A percentile compares a stretch with the other conserved stretches of the same genome.
Conservation (phyloP, 2,797 vertebrate genomes). For the Pseudochaenichthys georgianus region DNA sequence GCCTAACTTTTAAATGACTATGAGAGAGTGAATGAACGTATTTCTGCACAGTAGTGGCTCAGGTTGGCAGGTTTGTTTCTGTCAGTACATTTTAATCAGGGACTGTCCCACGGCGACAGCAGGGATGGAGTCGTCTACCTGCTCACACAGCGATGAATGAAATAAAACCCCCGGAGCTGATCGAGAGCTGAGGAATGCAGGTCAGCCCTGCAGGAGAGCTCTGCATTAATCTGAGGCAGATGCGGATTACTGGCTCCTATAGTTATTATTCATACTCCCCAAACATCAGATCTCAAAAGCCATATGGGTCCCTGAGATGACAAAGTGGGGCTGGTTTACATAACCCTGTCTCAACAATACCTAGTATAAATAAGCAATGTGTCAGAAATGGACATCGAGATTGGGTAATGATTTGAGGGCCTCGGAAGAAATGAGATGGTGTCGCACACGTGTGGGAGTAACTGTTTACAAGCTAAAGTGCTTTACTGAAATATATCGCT, state of each 20-base stretch:
- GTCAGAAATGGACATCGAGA: conserved; percentile 69
- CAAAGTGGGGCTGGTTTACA: conserved; percentile 81
- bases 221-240: conserved; percentile 83
- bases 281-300: conserved; percentile 76
- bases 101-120: conserved; percentile 50
- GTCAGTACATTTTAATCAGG: conserved; percentile 34
- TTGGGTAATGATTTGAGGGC: conserved; percentile 70
- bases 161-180: conserved; percentile 75
- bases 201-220: conserved; percentile 77
- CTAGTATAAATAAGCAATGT: conserved; percentile 78
- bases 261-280: conserved; percentile 83
- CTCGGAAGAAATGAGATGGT: conserved; percentile 55
- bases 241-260: conserved; percentile 80
- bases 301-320: conserved; percentile 72
- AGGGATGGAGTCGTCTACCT: conserved; percentile 70
- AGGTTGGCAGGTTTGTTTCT: conserved; percentile 20
- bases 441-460: conserved; percentile 55
- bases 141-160: conserved; percentile 69
- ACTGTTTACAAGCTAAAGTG: conserved; percentile 49
- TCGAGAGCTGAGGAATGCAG: conserved; percentile 79
- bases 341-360: conserved; percentile 83
- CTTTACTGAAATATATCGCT: conserved; percentile 28
- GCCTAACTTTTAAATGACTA: neutral
- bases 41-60: conserved; percentile 35
- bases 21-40: conserved; percentile 15